phyloP scores from a whole-genome alignment of 2,797 vertebrate species.

The Microctenopoma lineatum region DNA sequence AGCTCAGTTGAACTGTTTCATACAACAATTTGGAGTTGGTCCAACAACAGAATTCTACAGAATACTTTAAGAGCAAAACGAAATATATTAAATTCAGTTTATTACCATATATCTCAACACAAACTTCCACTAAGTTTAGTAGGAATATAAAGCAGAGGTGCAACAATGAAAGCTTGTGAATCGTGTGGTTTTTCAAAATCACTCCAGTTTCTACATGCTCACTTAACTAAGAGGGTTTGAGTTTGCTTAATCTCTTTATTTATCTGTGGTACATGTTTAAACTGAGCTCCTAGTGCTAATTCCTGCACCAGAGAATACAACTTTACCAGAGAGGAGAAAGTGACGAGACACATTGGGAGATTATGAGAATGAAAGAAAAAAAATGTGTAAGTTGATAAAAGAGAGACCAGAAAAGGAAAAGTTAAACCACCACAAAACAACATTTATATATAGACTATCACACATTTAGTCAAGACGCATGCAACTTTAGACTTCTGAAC shows the following conservation, averaged over 20 bases:
- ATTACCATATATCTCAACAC: constrained; percentile 1
- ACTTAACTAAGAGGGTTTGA: constrained; percentile 54
- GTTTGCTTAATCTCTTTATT: constrained; percentile 62
- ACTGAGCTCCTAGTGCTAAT: constrained; percentile 18
- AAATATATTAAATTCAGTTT: background rate
- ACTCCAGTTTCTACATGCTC: constrained; percentile 24
- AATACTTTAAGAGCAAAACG: background rate
- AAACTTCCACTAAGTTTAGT: constrained; percentile 1
- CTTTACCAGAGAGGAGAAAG: background rate
- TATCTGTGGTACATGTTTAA: constrained; percentile 62
- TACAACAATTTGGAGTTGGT: constrained; percentile 25
- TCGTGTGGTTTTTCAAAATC: constrained; percentile 22
- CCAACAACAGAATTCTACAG: constrained; percentile 22
- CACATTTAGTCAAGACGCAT: too few relatives aligned
- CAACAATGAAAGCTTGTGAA: background rate
- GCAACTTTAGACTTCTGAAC: too few relatives aligned
- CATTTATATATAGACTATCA: background rate
- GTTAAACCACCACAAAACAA: background rate
- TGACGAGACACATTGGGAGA: background rate
- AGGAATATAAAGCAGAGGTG: background rate
- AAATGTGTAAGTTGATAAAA: background rate
- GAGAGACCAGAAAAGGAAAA: background rate
- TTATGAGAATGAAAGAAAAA: background rate
- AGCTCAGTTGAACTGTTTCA: constrained; percentile 46
- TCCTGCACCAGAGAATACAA: background rate